Base-by-base conservation (phyloP, 2,888 invertebrate genomes). In the Omphaloscelis lunosa region DNA sequence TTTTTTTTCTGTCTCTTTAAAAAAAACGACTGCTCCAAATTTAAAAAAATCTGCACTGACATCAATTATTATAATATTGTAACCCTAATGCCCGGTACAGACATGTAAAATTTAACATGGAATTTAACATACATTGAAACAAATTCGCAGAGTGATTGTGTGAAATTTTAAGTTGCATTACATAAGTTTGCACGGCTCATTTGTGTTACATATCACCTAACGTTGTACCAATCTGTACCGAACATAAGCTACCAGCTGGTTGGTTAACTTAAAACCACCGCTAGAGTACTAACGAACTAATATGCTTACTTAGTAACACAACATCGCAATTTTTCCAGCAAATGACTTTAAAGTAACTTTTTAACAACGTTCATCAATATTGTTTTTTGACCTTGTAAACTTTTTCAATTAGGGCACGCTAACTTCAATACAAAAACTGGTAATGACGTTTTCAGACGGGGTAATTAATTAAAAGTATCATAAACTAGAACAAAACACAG, bases 331-430 rank as follows among this genome's bases (percentile, higher is more conserved):
- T 79, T 73, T 56, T 67, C n/a, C 29, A 67, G 23, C 17, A 81
- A 81, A 67, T 67, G 63, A 67, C 29, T 62, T 74, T n/a, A 61
- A 59, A 29, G 58, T 41, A 72, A 80, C 69, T 77, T 83, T 83
- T 77, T 66, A 84, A 80, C 81, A 72, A 70, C 74, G 29, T 80
- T 72, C 61, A 74, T 76, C 67, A 84, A 83, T 84, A 77, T 76
- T 77, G 72, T 82, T 71, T 82, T 84, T 59, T 82, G 78, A 75
- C 77, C 76, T 82, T 75, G 67, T 34, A 48, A 83, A 83, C 67
- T 84, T 85, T 82, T 85, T 84, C 83, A 83, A 84, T 84, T 83
- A 83, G 62, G 62, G 7, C 58, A 75, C 62, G 82, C 58, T 27
- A 77, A 84, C 62, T 69, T 84, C 65, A 53, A 68, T 59, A 72